phyloP scores from a whole-genome alignment of 23 tunicate genomes.

The Clavelina lepadiformis region DNA sequence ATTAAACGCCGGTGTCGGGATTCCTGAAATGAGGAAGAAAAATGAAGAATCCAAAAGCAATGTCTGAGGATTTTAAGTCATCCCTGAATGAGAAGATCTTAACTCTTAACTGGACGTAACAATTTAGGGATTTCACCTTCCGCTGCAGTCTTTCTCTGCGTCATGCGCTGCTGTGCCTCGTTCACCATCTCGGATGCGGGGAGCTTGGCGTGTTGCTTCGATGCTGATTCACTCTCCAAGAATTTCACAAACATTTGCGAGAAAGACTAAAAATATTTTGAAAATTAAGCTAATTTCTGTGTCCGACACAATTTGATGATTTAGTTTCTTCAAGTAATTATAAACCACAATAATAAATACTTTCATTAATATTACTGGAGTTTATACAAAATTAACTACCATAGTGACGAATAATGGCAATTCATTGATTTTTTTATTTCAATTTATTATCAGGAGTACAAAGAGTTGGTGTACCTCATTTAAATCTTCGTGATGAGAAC shows the following conservation, averaged over 20 bases:
- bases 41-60: neutral
- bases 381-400: no score
- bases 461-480: constrained; percentile 31
- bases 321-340: no score
- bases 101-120: neutral
- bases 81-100: neutral
- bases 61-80: neutral
- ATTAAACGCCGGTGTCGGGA: constrained; percentile 38
- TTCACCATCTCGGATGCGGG: constrained; percentile 67
- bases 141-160: constrained; percentile 35
- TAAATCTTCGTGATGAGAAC: neutral
- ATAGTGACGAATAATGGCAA: no score
- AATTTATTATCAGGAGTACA: no score
- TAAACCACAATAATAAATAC: no score
- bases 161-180: constrained; percentile 60
- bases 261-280: constrained; percentile 86
- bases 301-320: no score
- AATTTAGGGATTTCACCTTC: constrained; percentile 18
- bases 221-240: constrained; percentile 67
- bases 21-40: constrained; percentile 19
- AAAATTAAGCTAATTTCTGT: no score
- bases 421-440: no score
- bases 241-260: constrained; percentile 87
- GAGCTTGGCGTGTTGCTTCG: constrained; percentile 56
- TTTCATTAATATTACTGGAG: no score